Conservation (phyloP, 1,140 invertebrate species). For the Halesus radiatus region DNA sequence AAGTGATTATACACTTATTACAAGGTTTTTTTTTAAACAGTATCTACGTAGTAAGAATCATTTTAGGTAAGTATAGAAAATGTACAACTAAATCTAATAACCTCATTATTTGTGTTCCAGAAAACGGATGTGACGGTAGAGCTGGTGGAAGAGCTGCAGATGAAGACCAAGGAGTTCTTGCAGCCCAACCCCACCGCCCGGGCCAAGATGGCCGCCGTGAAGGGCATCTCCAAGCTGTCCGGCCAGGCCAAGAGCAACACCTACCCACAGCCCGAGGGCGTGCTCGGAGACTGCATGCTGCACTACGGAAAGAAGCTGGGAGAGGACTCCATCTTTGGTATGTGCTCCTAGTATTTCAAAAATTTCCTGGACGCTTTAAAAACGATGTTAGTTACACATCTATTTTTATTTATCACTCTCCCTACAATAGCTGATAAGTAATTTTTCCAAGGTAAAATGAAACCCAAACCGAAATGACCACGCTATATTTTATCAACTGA, state of each 20-base stretch:
- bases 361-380: too few relatives aligned
- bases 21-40: too few relatives aligned
- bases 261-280: slow-evolving; percentile 98
- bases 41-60: too few relatives aligned
- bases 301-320: slow-evolving; percentile 96
- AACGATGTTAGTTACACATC: too few relatives aligned
- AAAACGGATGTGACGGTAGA: slow-evolving; percentile 97
- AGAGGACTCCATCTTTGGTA: slow-evolving; percentile 94
- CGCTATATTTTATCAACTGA: too few relatives aligned
- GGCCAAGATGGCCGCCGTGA: slow-evolving; percentile 95
- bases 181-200: slow-evolving; percentile 98
- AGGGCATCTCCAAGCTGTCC: slow-evolving; percentile 90
- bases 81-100: too few relatives aligned
- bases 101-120: slow-evolving; percentile 64
- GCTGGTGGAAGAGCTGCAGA: slow-evolving; percentile 94
- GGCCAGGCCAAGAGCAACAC: slow-evolving; percentile 92
- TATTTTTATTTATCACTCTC: too few relatives aligned
- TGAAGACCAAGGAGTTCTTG: slow-evolving; percentile 98
- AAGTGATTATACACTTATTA: too few relatives aligned
- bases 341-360: slow-evolving; percentile 45
- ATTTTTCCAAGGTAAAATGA: too few relatives aligned
- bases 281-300: slow-evolving; percentile 96
- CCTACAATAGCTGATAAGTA: too few relatives aligned
- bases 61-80: too few relatives aligned
- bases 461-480: too few relatives aligned